Evolutionary conservation across 2,797 vertebrate species (phyloP), one percentile per base, ranked within the genome.

Genomic region (Hydrocynus forskahlii): DNA sequence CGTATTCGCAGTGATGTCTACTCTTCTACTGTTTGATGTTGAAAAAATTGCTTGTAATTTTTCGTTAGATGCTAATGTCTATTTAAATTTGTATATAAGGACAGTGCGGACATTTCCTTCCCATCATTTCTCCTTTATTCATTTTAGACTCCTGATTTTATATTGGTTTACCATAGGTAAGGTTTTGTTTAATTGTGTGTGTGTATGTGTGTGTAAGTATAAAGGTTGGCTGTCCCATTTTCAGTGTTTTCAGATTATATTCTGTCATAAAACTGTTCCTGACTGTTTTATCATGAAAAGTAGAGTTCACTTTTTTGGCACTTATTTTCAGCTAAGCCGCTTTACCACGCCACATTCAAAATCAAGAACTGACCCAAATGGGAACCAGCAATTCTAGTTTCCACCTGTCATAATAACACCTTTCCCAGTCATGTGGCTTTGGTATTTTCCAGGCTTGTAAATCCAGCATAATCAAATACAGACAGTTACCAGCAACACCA

Each of bases 121-220:
- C 81, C 86, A 40, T 76, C 88, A 88, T 90, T 87, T 81, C 81
- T 89, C 79, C 86, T 88, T 87, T 86, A 87, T 87, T 92, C 87
- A 82, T 89, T 90, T 90, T 89, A 92, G 84, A 82, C 75, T 87
- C 83, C 67, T 48, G 29, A 29, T 84, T 84, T 87, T 79, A 67
- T 69, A 77, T 54, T 81, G 74, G 78, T 83, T 86, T 59, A n/a
- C 86, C 90, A 90, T 35, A 5, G 19, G 48, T 29, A 35, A 83
- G 87, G 88, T 89, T 92, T 90, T 91, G 12, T 50, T 1, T 50
- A 10, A 10, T 6, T 50, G 48, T 12, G 10, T 90, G 90, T 92
- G 90, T 93, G 93, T 92, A 91, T 91, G 92, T 95, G 91, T 88
- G 87, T 83, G 91, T 94, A 92, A 94, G 60, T 63, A 29, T 38